Conservation (phyloP, 2,113 vertebrate genomes). For the Eclectus roratus region DNA sequence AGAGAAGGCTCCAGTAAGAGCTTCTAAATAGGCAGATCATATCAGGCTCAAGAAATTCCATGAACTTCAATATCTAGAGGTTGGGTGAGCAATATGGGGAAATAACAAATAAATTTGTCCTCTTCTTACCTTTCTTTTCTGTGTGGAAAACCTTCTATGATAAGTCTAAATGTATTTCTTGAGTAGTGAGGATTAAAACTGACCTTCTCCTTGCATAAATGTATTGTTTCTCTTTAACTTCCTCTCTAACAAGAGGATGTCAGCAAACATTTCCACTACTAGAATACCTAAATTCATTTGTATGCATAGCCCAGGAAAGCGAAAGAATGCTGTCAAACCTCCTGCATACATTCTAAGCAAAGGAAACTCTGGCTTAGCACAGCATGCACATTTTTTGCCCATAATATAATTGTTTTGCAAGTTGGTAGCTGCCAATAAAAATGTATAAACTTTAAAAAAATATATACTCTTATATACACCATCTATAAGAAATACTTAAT, state of each 20-base stretch:
- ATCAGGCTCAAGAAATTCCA: not conserved
- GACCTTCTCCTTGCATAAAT: not conserved
- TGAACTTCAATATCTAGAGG: not conserved
- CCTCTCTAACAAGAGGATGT: not conserved
- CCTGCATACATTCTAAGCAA: not conserved
- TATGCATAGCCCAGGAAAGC: not conserved
- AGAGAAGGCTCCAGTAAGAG: not conserved
- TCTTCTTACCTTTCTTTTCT: not conserved
- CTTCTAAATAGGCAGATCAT: not conserved
- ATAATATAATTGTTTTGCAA: not conserved
- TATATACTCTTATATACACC: not conserved
- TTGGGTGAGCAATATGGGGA: not conserved
- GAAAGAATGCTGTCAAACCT: conserved; percentile 10
- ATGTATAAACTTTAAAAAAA: not conserved
- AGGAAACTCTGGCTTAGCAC: not conserved
- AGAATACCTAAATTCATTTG: not conserved
- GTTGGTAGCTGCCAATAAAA: not conserved
- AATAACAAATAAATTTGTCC: not conserved
- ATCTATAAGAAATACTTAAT: not conserved
- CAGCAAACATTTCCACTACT: not conserved
- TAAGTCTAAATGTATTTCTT: not conserved
- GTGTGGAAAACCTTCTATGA: not conserved
- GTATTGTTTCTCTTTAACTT: conserved; percentile 10
- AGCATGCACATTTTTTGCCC: not conserved
- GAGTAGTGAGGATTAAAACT: not conserved